phyloP scores from a whole-genome alignment of 2,797 vertebrate genomes.

The Coilia nasus region DNA sequence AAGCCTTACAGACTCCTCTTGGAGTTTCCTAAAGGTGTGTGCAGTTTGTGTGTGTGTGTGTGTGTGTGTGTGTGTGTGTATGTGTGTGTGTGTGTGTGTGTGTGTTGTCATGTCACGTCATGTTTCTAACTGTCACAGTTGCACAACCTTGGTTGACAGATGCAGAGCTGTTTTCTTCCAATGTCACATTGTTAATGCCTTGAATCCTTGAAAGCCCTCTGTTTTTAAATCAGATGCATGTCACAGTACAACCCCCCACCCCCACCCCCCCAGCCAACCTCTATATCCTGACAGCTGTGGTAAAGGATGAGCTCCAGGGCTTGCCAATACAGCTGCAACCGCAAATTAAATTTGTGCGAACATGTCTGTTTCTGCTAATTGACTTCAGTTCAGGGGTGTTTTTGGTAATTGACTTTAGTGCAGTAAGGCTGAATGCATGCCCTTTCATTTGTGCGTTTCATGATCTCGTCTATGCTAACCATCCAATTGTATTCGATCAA shows the following conservation, averaged over 20 bases:
- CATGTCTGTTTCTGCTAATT: neutral
- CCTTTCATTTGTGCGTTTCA: neutral
- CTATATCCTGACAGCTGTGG: neutral
- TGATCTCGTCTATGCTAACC: neutral
- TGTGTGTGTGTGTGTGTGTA: conserved; percentile 18
- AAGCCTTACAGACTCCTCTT: neutral
- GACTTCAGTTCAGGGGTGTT: neutral
- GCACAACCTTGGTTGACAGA: neutral
- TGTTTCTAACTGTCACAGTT: neutral
- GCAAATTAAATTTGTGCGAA: conserved; percentile 3
- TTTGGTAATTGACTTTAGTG: neutral
- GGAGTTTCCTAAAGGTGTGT: neutral
- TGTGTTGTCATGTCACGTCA: neutral
- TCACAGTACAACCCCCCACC: conserved; percentile 58
- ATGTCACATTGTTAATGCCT: conserved; percentile 42
- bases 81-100: conserved; percentile 14
- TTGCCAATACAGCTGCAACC: neutral
- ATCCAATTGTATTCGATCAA: neutral
- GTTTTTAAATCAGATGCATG: conserved; percentile 71
- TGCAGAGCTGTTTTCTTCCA: conserved; percentile 35
- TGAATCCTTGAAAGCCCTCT: conserved; percentile 60
- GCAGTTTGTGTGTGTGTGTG: neutral
- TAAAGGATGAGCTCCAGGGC: neutral
- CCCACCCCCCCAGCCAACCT: conserved; percentile 16
- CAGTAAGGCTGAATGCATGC: neutral